A percentile compares a stretch with the other conserved stretches of the same genome.
These are phyloP conservation scores for Sarcophaga peregrina DNA, from an alignment of 1,140 invertebrate genomes.

Conservation along the genomic window DNA sequence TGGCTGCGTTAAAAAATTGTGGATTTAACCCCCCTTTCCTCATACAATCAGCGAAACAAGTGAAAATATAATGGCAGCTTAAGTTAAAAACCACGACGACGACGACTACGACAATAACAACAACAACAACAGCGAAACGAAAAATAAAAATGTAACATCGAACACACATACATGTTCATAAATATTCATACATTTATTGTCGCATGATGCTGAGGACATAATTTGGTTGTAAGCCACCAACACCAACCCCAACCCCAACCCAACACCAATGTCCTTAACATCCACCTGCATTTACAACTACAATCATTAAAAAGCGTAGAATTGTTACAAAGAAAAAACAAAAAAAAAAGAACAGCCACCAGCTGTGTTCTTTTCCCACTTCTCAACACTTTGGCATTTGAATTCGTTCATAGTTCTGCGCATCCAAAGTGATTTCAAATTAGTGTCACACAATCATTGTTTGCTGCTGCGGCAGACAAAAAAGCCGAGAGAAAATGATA, in stretches of 20 bases:
- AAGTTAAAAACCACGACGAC: conserved; percentile 11
- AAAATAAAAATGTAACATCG: background rate
- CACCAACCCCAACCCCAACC: no score
- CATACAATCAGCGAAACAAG: background rate
- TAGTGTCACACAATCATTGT: conserved; percentile 10
- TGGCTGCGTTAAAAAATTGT: background rate
- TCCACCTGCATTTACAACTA: background rate
- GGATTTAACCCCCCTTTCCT: background rate
- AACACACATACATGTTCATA: background rate
- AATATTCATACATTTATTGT: background rate
- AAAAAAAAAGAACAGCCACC: background rate
- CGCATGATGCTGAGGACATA: background rate
- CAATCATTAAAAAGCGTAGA: no score
- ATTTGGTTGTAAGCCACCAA: background rate
- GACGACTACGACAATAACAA: no score
- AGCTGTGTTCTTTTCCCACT: conserved; percentile 18
- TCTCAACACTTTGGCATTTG: no score
- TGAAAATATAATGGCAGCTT: conserved; percentile 6
- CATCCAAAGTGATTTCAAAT: conserved; percentile 28
- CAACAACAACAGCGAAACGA: no score
- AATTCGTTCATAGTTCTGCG: background rate
- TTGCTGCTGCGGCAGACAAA: background rate
- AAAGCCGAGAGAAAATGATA: background rate
- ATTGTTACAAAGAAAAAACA: background rate
- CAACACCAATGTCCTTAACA: background rate